Conservation (phyloP, 2,113 vertebrate species). For the Nerophis lumbriciformis region DNA sequence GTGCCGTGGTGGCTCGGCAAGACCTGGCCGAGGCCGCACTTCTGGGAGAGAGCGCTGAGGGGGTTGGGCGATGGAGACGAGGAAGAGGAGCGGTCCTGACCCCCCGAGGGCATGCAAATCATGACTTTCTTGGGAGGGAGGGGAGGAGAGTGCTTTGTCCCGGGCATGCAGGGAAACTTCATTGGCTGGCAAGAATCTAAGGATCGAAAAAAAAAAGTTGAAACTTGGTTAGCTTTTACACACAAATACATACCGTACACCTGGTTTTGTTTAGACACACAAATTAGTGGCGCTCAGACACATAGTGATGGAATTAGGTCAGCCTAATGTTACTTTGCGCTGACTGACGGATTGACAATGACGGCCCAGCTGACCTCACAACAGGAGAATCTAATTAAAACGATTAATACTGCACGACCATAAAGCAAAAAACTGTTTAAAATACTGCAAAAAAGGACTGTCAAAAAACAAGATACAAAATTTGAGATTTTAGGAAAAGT, state of each 20-base stretch:
- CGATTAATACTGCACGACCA: conserved; percentile 44
- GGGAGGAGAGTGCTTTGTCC: conserved; percentile 92
- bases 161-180: conserved; percentile 90
- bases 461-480: too few relatives aligned
- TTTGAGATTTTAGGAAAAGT: too few relatives aligned
- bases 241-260: not conserved
- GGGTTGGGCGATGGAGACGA: conserved; percentile 56
- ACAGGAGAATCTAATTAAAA: conserved; percentile 48
- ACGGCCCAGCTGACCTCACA: conserved; percentile 46
- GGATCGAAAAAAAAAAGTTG: not conserved
- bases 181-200: conserved; percentile 89
- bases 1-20: conserved; percentile 76
- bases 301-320: conserved; percentile 44
- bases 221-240: not conserved
- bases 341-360: conserved; percentile 50
- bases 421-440: not conserved
- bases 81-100: conserved; percentile 75
- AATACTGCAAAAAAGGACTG: not conserved
- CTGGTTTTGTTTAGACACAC: not conserved
- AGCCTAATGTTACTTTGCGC: conserved; percentile 48
- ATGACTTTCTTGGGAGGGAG: conserved; percentile 99
- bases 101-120: conserved; percentile 91
- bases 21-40: conserved; percentile 74
- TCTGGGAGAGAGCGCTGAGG: conserved; percentile 78
- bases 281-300: conserved; percentile 28